A percentile compares a stretch with the other conserved stretches of the same genome.
These are phyloP conservation scores for Zygaena filipendulae DNA, from an alignment of 2,888 invertebrate genomes.

Conservation along the genomic window DNA sequence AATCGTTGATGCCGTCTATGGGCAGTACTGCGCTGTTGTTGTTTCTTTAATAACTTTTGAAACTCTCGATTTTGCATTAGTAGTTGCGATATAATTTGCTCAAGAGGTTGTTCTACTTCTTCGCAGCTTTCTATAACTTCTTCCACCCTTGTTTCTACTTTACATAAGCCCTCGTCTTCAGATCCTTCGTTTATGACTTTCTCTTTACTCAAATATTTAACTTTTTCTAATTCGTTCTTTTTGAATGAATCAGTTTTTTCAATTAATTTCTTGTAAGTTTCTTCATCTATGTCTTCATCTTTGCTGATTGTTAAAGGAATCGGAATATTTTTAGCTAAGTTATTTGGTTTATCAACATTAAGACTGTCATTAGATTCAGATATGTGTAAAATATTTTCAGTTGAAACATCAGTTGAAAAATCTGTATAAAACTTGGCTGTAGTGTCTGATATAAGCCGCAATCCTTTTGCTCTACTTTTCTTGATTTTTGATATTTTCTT, in stretches of 20 bases:
- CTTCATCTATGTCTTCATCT: conserved; percentile 58
- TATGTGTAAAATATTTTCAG: conserved; percentile 70
- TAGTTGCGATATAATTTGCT: conserved; percentile 84
- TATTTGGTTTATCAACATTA: conserved; percentile 45
- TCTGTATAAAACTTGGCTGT: conserved; percentile 76
- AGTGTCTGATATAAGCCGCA: conserved; percentile 54
- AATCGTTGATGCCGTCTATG: conserved; percentile 66
- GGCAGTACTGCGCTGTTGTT: conserved; percentile 68
- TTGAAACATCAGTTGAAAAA: conserved; percentile 71
- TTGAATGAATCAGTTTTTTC: conserved; percentile 66
- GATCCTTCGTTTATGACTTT: conserved; percentile 57
- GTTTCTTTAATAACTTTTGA: conserved; percentile 80
- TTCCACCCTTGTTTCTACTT: conserved; percentile 24
- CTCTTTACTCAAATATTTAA: conserved; percentile 57
- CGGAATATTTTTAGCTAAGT: conserved; percentile 20
- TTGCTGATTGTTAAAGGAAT: conserved; percentile 40
- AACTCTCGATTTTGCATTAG: conserved; percentile 86
- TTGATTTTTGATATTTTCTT: conserved; percentile 78
- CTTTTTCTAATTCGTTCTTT: conserved; percentile 61
- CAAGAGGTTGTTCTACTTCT: conserved; percentile 69
- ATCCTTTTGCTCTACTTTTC: conserved; percentile 71
- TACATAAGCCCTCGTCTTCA: conserved; percentile 39
- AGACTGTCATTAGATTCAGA: conserved; percentile 74
- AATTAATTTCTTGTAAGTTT: conserved; percentile 54
- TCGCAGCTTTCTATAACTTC: conserved; percentile 35